These are phyloP conservation scores for Tachuris rubrigastra DNA, from an alignment of 2,113 vertebrate genomes.

Conservation along the genomic window DNA sequence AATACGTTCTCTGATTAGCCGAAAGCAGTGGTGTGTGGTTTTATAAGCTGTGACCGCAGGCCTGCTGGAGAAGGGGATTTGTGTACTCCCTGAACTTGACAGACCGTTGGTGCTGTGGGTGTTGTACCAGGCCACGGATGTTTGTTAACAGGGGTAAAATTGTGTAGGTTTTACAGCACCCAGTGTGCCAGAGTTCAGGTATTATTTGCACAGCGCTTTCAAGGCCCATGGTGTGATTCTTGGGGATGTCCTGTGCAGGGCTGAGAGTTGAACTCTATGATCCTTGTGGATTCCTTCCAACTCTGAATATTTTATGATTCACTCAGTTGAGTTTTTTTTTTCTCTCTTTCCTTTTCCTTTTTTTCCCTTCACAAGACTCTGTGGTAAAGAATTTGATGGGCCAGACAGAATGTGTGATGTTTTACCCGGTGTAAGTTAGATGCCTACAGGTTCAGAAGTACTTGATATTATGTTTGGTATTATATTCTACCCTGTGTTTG, in stretches of 20 bases:
- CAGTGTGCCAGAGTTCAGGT: background rate
- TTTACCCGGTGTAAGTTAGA: background rate
- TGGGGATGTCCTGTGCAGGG: background rate
- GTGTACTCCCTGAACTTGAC: background rate
- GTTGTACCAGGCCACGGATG: background rate
- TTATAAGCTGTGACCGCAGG: background rate
- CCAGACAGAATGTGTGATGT: background rate
- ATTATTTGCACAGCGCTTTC: background rate
- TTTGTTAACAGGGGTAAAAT: background rate
- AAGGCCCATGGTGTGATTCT: background rate
- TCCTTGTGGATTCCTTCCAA: background rate
- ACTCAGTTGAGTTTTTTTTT: background rate
- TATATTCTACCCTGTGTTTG: too few species aligned
- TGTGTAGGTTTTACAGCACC: background rate
- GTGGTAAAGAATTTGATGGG: background rate
- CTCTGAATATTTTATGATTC: background rate
- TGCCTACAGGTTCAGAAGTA: background rate
- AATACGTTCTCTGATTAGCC: background rate
- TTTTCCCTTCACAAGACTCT: background rate
- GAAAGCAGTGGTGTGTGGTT: background rate
- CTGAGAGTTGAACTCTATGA: background rate
- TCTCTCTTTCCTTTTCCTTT: fast-evolving
- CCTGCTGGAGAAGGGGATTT: background rate
- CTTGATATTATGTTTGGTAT: too few species aligned
- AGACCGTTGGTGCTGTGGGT: background rate